Evolutionary conservation across 2,888 invertebrate genomes (phyloP).

Genomic region (Mesorhabditis belari): DNA sequence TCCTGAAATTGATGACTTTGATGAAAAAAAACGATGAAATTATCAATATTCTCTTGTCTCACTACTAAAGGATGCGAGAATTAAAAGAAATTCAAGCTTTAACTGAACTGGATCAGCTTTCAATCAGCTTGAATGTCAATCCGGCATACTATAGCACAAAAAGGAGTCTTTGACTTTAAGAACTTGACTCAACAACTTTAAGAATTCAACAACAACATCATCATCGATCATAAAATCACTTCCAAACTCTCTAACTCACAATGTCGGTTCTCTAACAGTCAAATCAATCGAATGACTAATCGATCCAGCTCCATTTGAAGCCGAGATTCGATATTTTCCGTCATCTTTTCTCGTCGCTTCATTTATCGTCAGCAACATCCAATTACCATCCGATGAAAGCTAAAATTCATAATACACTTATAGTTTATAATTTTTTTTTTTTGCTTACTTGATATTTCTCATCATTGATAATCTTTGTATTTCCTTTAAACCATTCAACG

Average conservation of each 20-base stretch:
- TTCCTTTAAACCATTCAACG: constrained; percentile 32
- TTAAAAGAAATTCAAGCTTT: too few species aligned
- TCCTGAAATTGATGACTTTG: neutral
- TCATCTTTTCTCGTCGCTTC: constrained; percentile 28
- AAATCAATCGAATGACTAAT: constrained; percentile 21
- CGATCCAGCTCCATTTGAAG: constrained; percentile 35
- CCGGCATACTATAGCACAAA: too few species aligned
- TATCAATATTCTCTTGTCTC: too few species aligned
- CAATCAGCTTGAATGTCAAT: too few species aligned
- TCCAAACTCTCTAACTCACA: too few species aligned
- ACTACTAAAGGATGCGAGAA: too few species aligned
- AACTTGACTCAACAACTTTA: neutral
- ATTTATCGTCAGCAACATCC: constrained; percentile 34
- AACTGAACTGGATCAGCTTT: too few species aligned
- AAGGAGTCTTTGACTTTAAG: too few species aligned
- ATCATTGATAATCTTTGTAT: constrained; percentile 16
- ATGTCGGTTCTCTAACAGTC: constrained; percentile 19
- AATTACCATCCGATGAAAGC: constrained; percentile 35
- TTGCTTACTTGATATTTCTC: constrained; percentile 23
- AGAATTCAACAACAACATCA: neutral
- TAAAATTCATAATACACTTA: too few species aligned
- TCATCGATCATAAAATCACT: too few species aligned
- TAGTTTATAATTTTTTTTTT: too few species aligned
- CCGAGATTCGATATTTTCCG: constrained; percentile 37
- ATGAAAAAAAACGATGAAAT: too few species aligned